Conservation (phyloP, 2,113 vertebrate genomes). For the Motacilla alba region DNA sequence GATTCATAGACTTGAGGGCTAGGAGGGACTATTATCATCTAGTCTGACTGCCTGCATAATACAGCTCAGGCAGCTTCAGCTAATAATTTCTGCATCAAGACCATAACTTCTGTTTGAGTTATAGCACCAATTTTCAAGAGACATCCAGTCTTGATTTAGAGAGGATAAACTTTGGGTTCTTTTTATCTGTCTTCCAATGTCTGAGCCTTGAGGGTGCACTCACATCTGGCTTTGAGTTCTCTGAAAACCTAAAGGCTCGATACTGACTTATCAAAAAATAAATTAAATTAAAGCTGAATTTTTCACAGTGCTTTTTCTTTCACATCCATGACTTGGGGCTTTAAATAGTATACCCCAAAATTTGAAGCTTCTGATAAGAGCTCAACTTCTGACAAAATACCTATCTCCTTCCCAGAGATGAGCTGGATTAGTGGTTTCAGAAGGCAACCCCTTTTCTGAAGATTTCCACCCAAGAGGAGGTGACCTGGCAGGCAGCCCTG, state of each 20-base stretch:
- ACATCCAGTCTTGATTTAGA: slow-evolving; percentile 38
- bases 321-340: neutral
- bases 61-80: neutral
- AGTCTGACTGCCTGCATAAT: neutral
- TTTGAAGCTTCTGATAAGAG: neutral
- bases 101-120: slow-evolving; percentile 38
- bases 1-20: neutral
- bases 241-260: neutral
- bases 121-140: slow-evolving; percentile 31
- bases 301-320: neutral
- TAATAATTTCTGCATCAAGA: slow-evolving; percentile 32
- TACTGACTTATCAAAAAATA: neutral
- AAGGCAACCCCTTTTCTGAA: neutral
- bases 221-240: neutral
- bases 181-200: slow-evolving; percentile 15
- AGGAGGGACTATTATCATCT: neutral
- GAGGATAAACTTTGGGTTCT: slow-evolving; percentile 32
- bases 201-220: slow-evolving; percentile 33
- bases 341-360: neutral
- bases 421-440: neutral
- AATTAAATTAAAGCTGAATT: slow-evolving; percentile 11
- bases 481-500: neutral
- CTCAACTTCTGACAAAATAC: neutral
- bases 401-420: neutral
- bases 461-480: neutral